Conservation (phyloP, 2,797 vertebrate species). For the Rhinichthys osculus region DNA sequence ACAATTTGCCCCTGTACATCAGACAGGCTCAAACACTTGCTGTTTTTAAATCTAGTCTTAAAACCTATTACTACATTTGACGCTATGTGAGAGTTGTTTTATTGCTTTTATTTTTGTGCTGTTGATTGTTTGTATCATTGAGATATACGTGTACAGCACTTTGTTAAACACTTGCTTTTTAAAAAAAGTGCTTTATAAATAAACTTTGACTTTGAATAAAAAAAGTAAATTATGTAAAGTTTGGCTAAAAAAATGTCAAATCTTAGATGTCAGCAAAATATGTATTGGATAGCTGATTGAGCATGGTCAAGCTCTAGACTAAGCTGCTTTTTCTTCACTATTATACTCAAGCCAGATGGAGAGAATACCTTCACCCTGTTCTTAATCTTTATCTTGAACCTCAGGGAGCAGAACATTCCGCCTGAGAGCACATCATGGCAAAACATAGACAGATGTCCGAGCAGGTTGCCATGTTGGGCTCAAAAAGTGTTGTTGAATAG, state of each 20-base stretch:
- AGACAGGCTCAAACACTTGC: too few species aligned
- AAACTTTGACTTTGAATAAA: neutral
- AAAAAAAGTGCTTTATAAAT: too few species aligned
- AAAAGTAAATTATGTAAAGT: neutral
- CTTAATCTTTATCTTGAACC: conserved; percentile 45
- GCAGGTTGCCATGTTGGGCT: conserved; percentile 42
- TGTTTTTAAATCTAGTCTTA: too few species aligned
- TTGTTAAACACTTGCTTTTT: too few species aligned
- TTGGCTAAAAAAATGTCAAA: neutral
- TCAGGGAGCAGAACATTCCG: conserved; percentile 47
- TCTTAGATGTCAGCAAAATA: neutral
- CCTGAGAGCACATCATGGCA: conserved; percentile 44
- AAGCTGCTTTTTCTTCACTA: conserved; percentile 4
- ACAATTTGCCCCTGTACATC: too few species aligned
- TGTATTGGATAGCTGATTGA: neutral
- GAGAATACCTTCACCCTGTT: conserved; percentile 37
- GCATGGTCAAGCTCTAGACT: neutral
- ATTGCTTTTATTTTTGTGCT: too few species aligned
- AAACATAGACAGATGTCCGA: conserved; percentile 45
- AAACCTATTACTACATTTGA: too few species aligned
- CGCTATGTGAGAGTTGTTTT: too few species aligned
- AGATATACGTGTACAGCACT: too few species aligned
- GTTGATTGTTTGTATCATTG: too few species aligned
- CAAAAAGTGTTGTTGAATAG: neutral
- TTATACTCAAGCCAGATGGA: conserved; percentile 30